Conservation (phyloP, 2,797 vertebrate genomes). For the Pagetopsis macropterus region DNA sequence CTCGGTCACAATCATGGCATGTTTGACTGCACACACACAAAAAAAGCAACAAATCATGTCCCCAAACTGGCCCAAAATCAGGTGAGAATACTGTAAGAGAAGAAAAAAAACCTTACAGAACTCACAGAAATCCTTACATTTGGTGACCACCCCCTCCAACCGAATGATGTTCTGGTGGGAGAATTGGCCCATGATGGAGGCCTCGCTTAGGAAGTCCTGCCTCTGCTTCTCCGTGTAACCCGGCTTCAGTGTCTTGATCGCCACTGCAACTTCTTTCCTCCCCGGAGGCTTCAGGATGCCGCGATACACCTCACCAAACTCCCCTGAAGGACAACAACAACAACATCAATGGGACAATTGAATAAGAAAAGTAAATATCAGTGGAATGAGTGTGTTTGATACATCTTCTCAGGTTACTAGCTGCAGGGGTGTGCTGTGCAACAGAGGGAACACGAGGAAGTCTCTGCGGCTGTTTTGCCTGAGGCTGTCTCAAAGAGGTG, state of each 20-base stretch:
- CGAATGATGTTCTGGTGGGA: slow-evolving; percentile 97
- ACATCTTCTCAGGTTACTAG: slow-evolving; percentile 36
- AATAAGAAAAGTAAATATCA: slow-evolving; percentile 30
- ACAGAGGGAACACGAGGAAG: slow-evolving; percentile 53
- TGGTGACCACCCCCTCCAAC: slow-evolving; percentile 95
- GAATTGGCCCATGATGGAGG: slow-evolving; percentile 99
- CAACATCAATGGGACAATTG: slow-evolving; percentile 20
- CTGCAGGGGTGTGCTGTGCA: slow-evolving; percentile 45
- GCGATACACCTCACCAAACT: slow-evolving; percentile 96
- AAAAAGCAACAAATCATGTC: not conserved
- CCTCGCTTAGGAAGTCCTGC: slow-evolving; percentile 95
- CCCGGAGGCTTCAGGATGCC: slow-evolving; percentile 88
- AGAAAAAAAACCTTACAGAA: not conserved
- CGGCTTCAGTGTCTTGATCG: slow-evolving; percentile 94
- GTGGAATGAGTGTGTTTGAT: slow-evolving; percentile 30
- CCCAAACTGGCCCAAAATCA: not conserved
- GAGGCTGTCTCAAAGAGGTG: slow-evolving; percentile 68
- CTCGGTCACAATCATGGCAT: slow-evolving; percentile 97
- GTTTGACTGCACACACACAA: slow-evolving; percentile 86
- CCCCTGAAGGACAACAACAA: slow-evolving; percentile 80
- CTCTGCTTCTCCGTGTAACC: slow-evolving; percentile 97
- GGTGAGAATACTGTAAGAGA: not conserved
- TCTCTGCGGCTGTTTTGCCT: slow-evolving; percentile 60
- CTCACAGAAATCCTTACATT: slow-evolving; percentile 85
- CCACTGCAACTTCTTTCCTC: slow-evolving; percentile 91